Evolutionary conservation across 1,140 invertebrate species (phyloP).

Genomic region (Lepidurus couesii): DNA sequence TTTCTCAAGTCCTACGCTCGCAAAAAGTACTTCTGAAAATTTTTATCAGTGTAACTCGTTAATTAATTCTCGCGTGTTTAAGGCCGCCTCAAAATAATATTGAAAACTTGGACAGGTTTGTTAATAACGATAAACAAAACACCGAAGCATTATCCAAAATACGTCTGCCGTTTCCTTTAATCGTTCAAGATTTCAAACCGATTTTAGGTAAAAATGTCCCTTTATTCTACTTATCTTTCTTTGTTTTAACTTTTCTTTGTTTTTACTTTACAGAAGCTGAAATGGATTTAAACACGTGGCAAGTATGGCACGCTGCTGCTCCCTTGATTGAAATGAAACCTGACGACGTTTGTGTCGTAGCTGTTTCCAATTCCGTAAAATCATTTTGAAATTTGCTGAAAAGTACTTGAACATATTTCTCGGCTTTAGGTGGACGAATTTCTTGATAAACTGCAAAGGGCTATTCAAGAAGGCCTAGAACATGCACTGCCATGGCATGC

Average conservation of each 20-base stretch:
- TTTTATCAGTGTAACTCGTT: neutral
- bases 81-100: neutral
- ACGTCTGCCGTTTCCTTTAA: neutral
- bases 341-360: neutral
- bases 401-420: neutral
- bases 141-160: neutral
- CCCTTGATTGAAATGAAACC: neutral
- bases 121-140: neutral
- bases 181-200: conserved; percentile 8
- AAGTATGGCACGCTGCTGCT: neutral
- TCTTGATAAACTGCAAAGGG: neutral
- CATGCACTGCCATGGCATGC: neutral
- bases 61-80: neutral
- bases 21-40: neutral
- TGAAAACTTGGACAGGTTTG: neutral
- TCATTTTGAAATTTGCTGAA: neutral
- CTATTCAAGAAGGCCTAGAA: neutral
- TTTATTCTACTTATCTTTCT: neutral
- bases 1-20: neutral
- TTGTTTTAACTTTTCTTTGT: neutral
- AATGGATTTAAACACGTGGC: neutral
- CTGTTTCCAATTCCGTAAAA: conserved; percentile 6
- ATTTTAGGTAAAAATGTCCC: neutral
- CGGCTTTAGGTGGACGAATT: neutral
- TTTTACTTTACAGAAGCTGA: neutral